Evolutionary conservation across 2,797 vertebrate genomes (phyloP), one percentile per base, ranked within the genome.

Genomic region (Syngnathus acus): DNA sequence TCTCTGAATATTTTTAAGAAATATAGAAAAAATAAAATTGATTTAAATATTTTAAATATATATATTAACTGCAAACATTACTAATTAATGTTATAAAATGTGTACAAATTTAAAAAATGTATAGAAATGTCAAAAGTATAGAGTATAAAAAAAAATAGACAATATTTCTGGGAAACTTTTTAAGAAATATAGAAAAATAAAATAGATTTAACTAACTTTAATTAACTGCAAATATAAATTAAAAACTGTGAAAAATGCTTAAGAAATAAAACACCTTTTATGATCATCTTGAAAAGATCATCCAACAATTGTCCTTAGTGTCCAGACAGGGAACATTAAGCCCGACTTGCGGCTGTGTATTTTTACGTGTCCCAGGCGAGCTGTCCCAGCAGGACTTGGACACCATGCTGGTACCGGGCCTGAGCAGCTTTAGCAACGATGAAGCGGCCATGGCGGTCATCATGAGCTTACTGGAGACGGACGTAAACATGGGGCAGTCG

Each of bases 361-460:
- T 62, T 65, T 32, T 40, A 3, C 16, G 21, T 60, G 64, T 65
- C 57, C 50, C 55, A 97, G 96, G 91, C 21, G 93, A 95, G 68
- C 86, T 92, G 45, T 90, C 93, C 19, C 94, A 95, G 64, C 87
- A 95, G 54, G 93, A 94, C 75, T 86, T 97, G 19, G 95, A 95
- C 62, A 93, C 89, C 89, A 91, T 96, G 64, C 93, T 94, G 75
- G 92, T 96, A 21, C 93, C 94, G 37, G 94, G 94, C 68, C 94
- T 95, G 8, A 95, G 92, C 83, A 95, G 90, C 78, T 95, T 95
- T 60, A 98, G 94, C 86, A 96, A 90, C 0, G 95, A 99, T 0
- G 96, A 99, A 81, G 95, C 95, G 0, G 95, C 95, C 0, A 97
- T 98, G 94, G 95, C 94, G 0, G 95, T 97, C 47, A 97, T 98